Evolutionary conservation across 2,888 invertebrate species (phyloP), one percentile per base, ranked within the genome.

Genomic region (Synergus japonicus): DNA sequence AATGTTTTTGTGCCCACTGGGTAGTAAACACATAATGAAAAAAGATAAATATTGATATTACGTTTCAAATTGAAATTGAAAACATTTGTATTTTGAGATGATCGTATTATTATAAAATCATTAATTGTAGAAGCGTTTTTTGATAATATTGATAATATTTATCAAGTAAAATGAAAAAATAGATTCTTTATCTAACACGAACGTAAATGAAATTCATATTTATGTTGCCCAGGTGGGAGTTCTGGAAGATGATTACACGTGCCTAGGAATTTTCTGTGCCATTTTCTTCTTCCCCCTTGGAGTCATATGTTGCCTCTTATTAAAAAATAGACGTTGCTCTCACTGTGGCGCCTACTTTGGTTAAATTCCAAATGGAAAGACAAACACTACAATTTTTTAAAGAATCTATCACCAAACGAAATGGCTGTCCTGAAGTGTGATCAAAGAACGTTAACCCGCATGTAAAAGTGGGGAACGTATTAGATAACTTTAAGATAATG

Each of bases 271-370:
- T 15, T 93, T 96, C 78, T 97, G 97, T 92, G 97, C 97, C 29
- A 96, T 97, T 82, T 93, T 96, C 46, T 97, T 96, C 92, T 98
- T 98, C 90, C 98, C 98, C 0, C 77, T 97, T 58, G 98, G 98
- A 64, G 95, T 98, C 82, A 92, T 98, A 10, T 98, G 97, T 91
- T 98, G 98, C 90, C 93, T 98, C 76, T 95, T 96, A 49, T 94
- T 97, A 92, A 96, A 96, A 88, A 97, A 97, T 89, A 95, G 96
- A 87, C 95, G 97, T 85, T 98, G 98, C 92, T 95, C 96, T 2
- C 97, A 97, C 92, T 98, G 98, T 89, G 97, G 97, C 18, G 97
- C 97, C 2, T 94, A 96, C 88, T 97, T 97, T 89, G 96, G 94
- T 81, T 95, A 93, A 92, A 76, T 44, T 43, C 2, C 12, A 37